Percentiles rank a stretch among this genome's conserved stretches.
Conservation (phyloP, 2,888 invertebrate genomes). For the Orchesella flavescens region DNA sequence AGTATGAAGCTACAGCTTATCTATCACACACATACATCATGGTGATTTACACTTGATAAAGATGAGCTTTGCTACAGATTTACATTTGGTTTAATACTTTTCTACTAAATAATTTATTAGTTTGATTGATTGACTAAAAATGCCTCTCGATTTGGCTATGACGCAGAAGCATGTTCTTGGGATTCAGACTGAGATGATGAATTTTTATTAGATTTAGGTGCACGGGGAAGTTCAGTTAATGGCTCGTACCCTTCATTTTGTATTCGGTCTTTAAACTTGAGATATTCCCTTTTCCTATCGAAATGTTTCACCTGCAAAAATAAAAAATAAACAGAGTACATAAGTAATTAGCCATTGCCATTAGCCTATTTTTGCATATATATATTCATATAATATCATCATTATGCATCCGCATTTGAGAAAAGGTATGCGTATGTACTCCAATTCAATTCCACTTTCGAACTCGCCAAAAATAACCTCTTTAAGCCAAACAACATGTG, state of each 20-base stretch:
- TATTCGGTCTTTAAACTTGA: conserved; percentile 90
- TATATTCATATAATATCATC: neutral
- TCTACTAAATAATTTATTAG: too few relatives aligned
- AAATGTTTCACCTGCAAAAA: conserved; percentile 86
- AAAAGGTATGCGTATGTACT: neutral
- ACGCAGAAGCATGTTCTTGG: neutral
- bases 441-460: too few relatives aligned
- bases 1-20: too few relatives aligned
- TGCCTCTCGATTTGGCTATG: neutral
- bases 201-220: conserved; percentile 7
- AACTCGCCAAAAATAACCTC: too few relatives aligned
- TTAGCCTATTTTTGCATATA: too few relatives aligned
- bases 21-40: too few relatives aligned
- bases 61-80: too few relatives aligned
- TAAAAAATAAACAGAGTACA: conserved; percentile 23
- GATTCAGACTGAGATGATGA: neutral
- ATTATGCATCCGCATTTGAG: neutral
- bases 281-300: conserved; percentile 90
- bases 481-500: conserved; percentile 7
- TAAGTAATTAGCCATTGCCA: too few relatives aligned
- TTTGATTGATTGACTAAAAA: too few relatives aligned
- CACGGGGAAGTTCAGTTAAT: conserved; percentile 74
- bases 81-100: too few relatives aligned
- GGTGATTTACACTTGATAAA: too few relatives aligned
- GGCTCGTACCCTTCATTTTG: conserved; percentile 90